These are phyloP conservation scores for Sinocyclocheilus anophthalmus DNA, from an alignment of 2,113 vertebrate genomes.

Conservation along the genomic window DNA sequence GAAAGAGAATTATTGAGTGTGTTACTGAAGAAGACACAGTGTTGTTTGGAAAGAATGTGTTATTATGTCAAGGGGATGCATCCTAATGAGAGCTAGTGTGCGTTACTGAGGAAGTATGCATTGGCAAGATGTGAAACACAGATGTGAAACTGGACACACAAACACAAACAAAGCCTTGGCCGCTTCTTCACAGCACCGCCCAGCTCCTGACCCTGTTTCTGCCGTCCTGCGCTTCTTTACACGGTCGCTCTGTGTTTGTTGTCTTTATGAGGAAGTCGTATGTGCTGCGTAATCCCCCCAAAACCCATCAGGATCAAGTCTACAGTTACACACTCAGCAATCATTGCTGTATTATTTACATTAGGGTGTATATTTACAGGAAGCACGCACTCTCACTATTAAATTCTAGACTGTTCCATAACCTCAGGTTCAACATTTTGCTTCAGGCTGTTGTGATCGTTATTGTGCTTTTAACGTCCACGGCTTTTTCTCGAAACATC, in stretches of 20 bases:
- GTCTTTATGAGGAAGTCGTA: background rate
- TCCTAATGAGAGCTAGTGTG: background rate
- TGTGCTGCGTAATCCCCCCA: background rate
- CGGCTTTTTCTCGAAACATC: background rate
- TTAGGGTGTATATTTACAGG: background rate
- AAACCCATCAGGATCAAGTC: background rate
- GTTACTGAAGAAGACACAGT: background rate
- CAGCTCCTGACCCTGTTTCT: constrained; percentile 37
- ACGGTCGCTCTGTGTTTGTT: background rate
- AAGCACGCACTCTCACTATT: background rate
- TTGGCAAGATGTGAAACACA: constrained; percentile 33
- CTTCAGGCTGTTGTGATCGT: background rate
- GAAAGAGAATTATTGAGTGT: background rate
- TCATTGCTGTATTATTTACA: background rate
- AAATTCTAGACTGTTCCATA: background rate
- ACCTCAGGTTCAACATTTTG: background rate
- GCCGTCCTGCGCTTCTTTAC: background rate
- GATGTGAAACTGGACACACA: constrained; percentile 38
- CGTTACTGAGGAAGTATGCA: constrained; percentile 2
- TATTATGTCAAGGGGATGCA: background rate
- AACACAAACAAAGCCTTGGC: background rate
- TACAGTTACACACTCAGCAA: background rate
- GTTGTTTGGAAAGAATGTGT: background rate
- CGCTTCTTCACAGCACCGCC: constrained; percentile 8
- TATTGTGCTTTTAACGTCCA: background rate